A percentile compares a stretch with the other conserved stretches of the same genome.
Conservation (phyloP, 2,113 vertebrate genomes). For the Opisthocomus hoazin region DNA sequence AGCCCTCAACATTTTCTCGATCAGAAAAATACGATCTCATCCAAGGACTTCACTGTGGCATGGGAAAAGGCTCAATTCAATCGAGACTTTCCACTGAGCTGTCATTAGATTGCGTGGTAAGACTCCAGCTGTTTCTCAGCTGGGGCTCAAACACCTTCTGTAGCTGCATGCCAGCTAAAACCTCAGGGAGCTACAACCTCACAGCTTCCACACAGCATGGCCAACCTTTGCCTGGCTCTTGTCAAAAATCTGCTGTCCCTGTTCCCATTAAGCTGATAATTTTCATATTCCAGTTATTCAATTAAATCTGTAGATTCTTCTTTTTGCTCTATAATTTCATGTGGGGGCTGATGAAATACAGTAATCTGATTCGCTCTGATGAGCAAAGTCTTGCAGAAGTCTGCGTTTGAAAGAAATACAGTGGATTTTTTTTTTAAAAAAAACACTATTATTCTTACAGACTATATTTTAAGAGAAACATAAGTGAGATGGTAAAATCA, state of each 20-base stretch:
- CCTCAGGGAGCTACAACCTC: background rate
- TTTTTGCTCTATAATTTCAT: background rate
- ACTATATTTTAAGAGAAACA: background rate
- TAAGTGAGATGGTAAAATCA: background rate
- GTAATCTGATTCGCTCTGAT: background rate
- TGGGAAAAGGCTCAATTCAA: background rate
- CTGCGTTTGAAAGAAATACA: background rate
- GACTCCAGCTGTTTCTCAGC: background rate
- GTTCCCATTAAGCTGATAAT: background rate
- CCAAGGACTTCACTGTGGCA: background rate
- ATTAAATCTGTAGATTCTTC: background rate
- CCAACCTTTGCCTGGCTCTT: background rate
- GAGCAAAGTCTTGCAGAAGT: background rate
- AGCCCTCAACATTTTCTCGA: background rate
- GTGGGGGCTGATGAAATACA: background rate
- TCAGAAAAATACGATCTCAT: background rate
- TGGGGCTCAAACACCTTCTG: background rate
- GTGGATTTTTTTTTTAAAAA: background rate
- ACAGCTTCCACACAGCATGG: background rate
- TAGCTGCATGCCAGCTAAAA: background rate
- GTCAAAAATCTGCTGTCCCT: background rate
- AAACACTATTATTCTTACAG: background rate
- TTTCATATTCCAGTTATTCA: background rate
- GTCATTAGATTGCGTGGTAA: background rate
- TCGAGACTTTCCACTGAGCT: background rate